Conservation (phyloP, 2,888 invertebrate genomes). For the Minunthozetes semirufus region DNA sequence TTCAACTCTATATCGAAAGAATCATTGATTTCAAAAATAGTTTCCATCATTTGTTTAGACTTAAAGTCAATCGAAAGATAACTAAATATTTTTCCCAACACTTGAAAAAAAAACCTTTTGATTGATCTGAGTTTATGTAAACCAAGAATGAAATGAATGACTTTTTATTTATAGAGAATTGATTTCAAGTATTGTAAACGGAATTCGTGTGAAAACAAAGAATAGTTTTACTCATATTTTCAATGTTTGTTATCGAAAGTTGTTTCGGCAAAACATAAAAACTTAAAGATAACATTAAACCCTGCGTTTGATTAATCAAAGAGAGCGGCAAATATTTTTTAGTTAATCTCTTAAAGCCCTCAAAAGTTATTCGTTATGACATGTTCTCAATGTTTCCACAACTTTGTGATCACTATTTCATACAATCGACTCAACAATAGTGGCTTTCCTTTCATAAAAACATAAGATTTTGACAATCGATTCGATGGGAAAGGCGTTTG, state of each 20-base stretch:
- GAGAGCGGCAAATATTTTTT: not conserved
- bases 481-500: not conserved
- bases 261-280: not conserved
- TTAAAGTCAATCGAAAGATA: not conserved
- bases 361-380: not conserved
- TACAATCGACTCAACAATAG: no score
- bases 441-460: not conserved
- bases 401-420: no score
- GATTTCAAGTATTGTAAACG: no score
- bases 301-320: not conserved
- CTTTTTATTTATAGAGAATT: no score
- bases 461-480: conserved; percentile 1
- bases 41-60: not conserved
- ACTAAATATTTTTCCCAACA: not conserved
- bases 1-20: not conserved
- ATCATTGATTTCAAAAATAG: no score
- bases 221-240: no score
- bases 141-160: no score
- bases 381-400: not conserved
- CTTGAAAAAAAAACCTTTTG: no score
- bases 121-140: no score
- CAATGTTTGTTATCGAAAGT: not conserved
- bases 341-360: not conserved
- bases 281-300: not conserved
- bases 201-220: no score